Evolutionary conservation across 2,888 invertebrate species (phyloP).

Genomic region (Cantharis rustica): DNA sequence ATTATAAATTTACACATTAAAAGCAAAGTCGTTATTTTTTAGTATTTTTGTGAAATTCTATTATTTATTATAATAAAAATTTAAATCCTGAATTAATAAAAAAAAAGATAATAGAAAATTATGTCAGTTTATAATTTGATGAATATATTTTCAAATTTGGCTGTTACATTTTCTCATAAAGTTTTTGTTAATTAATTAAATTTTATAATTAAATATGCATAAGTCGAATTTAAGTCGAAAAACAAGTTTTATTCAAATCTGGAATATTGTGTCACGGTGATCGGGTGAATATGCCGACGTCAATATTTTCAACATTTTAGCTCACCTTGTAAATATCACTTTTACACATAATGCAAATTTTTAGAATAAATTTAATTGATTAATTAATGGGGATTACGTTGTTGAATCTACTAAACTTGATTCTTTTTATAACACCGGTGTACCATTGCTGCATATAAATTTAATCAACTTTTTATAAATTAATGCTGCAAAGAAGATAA

Average conservation of each 20-base stretch:
- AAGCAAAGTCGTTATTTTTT: too few relatives aligned
- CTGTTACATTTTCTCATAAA: neutral
- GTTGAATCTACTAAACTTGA: neutral
- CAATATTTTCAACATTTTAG: neutral
- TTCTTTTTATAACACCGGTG: neutral
- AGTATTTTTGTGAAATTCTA: too few relatives aligned
- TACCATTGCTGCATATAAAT: neutral
- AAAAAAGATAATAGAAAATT: too few relatives aligned
- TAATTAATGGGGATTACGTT: neutral
- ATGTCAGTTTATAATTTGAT: too few relatives aligned
- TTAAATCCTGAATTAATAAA: too few relatives aligned
- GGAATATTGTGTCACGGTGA: neutral
- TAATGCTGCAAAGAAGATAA: neutral
- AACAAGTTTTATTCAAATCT: neutral
- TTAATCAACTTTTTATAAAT: neutral
- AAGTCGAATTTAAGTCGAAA: neutral
- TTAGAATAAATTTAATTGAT: neutral
- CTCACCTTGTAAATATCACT: neutral
- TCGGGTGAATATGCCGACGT: neutral
- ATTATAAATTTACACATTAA: too few relatives aligned
- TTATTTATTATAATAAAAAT: too few relatives aligned
- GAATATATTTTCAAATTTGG: neutral
- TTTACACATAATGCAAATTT: neutral
- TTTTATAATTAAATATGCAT: neutral
- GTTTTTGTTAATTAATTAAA: neutral